Evolutionary conservation across 2,113 vertebrate species (phyloP).

Genomic region (Erinaceus europaeus): DNA sequence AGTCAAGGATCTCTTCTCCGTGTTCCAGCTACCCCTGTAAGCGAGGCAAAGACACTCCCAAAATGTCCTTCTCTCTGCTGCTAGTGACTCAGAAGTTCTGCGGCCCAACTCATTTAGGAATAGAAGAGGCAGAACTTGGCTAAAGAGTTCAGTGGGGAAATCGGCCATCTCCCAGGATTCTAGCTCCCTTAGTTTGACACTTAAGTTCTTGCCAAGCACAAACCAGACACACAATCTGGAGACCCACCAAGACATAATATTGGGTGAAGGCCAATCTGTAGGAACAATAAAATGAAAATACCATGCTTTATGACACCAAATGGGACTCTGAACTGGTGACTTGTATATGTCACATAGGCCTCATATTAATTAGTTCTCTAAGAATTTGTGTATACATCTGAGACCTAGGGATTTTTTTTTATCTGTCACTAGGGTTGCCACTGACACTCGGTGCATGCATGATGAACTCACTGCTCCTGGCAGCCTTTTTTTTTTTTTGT

Average conservation of each 20-base stretch:
- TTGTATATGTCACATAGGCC: no score
- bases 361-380: no score
- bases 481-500: no score
- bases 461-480: no score
- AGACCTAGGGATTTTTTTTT: no score
- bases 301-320: not conserved
- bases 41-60: not conserved
- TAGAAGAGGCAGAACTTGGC: not conserved
- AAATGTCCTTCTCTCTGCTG: not conserved
- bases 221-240: not conserved
- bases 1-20: slow-evolving; percentile 5
- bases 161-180: not conserved
- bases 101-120: not conserved
- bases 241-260: not conserved
- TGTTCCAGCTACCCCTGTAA: not conserved
- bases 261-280: not conserved
- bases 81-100: slow-evolving; percentile 47
- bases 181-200: not conserved
- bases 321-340: no score
- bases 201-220: not conserved
- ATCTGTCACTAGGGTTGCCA: no score
- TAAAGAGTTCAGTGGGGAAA: not conserved
- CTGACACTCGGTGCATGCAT: no score
- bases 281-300: not conserved
- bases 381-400: no score